Percentiles rank a stretch among this genome's conserved stretches.
Conservation (phyloP, 2,113 vertebrate genomes). For the Suricata suricatta region DNA sequence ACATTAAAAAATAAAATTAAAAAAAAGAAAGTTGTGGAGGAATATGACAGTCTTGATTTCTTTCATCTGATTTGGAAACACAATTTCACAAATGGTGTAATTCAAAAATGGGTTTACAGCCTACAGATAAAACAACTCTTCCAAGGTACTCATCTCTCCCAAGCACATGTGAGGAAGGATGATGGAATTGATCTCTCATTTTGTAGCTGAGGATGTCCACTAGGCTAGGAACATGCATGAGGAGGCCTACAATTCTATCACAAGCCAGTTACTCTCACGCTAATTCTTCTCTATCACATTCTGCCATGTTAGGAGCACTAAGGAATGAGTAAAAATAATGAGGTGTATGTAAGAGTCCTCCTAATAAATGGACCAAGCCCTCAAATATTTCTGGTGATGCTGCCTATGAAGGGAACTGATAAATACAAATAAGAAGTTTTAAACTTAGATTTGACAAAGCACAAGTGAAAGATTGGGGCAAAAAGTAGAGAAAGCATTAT, state of each 20-base stretch:
- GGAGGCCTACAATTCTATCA: background rate
- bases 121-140: background rate
- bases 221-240: background rate
- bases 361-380: background rate
- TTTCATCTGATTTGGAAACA: background rate
- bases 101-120: background rate
- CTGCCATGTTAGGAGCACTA: background rate
- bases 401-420: background rate
- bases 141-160: background rate
- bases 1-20: no score
- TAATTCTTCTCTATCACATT: background rate
- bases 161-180: background rate
- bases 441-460: slow-evolving; percentile 42
- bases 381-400: background rate
- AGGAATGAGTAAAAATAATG: background rate
- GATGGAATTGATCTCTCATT: background rate
- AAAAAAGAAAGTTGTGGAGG: background rate
- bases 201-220: background rate
- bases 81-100: background rate
- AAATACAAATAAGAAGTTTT: slow-evolving; percentile 1
- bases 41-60: background rate
- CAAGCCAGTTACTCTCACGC: background rate
- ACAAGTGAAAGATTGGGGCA: background rate
- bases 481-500: background rate
- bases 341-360: background rate